Conservation (phyloP, 2,888 invertebrate species). For the Maniola hyperantus region DNA sequence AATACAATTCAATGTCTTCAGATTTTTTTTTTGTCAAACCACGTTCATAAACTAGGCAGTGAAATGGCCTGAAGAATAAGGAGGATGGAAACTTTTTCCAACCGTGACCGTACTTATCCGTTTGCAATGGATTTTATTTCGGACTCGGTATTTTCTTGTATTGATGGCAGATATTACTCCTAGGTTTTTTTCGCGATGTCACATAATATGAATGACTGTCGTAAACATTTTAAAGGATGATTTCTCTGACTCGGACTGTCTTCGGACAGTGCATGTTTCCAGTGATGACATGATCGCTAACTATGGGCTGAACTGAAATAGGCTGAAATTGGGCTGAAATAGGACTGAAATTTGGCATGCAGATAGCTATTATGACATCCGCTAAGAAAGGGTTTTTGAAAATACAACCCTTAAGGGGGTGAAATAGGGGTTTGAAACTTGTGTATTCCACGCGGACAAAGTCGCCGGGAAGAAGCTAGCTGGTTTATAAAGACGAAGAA, state of each 20-base stretch:
- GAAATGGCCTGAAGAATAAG: slow-evolving; percentile 18
- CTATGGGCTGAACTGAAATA: no score
- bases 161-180: slow-evolving; percentile 30
- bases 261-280: no score
- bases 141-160: slow-evolving; percentile 41
- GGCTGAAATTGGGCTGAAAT: no score
- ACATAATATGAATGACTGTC: slow-evolving; percentile 17
- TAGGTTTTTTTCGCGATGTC: slow-evolving; percentile 21
- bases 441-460: no score
- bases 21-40: neutral
- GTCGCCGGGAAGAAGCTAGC: no score
- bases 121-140: slow-evolving; percentile 51
- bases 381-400: no score
- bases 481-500: neutral
- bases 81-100: slow-evolving; percentile 13
- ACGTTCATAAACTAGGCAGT: slow-evolving; percentile 16
- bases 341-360: no score
- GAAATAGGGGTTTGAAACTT: no score
- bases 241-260: no score
- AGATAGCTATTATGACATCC: no score
- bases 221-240: slow-evolving; percentile 18
- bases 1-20: neutral
- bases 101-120: slow-evolving; percentile 29
- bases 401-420: no score
- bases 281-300: no score